These are phyloP conservation scores for Mola mola DNA, from an alignment of 2,113 vertebrate genomes.

Conservation along the genomic window DNA sequence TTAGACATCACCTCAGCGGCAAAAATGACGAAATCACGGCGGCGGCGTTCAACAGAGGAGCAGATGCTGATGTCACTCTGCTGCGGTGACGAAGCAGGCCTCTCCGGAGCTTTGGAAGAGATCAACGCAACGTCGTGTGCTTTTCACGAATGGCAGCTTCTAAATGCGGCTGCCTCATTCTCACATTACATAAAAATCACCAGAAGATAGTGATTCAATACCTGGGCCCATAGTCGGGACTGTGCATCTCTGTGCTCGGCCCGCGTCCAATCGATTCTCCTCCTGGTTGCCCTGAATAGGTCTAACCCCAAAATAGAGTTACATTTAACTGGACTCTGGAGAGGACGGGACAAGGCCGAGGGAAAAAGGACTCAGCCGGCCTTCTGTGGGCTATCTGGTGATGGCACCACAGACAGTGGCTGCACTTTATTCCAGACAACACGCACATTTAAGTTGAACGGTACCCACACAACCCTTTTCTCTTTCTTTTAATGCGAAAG, in stretches of 20 bases:
- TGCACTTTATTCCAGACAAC: too few species aligned
- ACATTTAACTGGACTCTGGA: conserved; percentile 19
- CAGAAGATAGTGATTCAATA: conserved; percentile 57
- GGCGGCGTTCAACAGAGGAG: conserved; percentile 12
- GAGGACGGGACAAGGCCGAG: conserved; percentile 15
- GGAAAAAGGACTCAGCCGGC: too few species aligned
- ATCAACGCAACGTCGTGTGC: neutral
- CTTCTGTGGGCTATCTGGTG: too few species aligned
- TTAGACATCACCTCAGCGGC: conserved; percentile 36
- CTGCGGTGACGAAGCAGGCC: conserved; percentile 2
- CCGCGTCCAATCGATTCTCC: conserved; percentile 59
- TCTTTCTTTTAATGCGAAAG: too few species aligned
- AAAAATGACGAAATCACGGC: conserved; percentile 32
- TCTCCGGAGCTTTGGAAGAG: neutral
- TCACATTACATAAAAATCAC: too few species aligned
- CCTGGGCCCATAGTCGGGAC: conserved; percentile 31
- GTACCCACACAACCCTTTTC: too few species aligned
- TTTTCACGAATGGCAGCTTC: neutral
- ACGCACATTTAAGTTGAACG: too few species aligned
- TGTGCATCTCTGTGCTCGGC: conserved; percentile 36
- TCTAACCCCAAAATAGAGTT: conserved; percentile 53
- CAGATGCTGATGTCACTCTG: neutral
- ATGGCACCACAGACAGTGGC: too few species aligned
- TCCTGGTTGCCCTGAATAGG: conserved; percentile 43
- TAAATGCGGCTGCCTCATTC: neutral